Evolutionary conservation across 1,140 invertebrate species (phyloP), one percentile per base, ranked within the genome.

Genomic region (Calosoma granatense): DNA sequence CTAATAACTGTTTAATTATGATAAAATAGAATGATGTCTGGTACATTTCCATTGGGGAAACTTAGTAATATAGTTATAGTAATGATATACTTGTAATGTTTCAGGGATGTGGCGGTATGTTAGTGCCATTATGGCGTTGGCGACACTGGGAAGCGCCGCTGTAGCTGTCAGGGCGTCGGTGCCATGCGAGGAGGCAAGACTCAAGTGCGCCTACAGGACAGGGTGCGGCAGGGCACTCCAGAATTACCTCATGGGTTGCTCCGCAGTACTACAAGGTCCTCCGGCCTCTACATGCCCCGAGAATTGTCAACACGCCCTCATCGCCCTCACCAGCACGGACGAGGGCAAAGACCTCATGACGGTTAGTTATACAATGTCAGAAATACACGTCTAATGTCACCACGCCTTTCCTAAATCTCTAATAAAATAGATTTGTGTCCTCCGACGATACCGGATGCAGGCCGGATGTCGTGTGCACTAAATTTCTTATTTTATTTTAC

Each of bases 311-410:
- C 78, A 86, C 66, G 84, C 87, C 0, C 76, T 90, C 6, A 86
- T 90, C 43, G 86, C 86, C 0, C 75, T 90, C 15, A 86, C 82
- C 0, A 87, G 85, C 22, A 88, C 87, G 0, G 83, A 86, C 30
- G 84, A 88, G 69, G 88, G 88, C 15, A 82, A 85, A 63, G 77
- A 81, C 54, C 76, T 91, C 14, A 85, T 85, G 78, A 79, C 73
- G 30, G 84, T 86, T 67, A 79, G 78, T 75, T 60, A n/a, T n/a
- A n/a, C n/a, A n/a, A n/a, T n/a, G n/a, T n/a, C n/a, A n/a, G n/a
- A n/a, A n/a, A 51, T 21, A 23, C 20, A 14, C 14, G 47, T 54
- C 54, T n/a, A n/a, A n/a, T n/a, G n/a, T n/a, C 36, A 55, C 21
- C 17, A 22, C 22, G 20, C 54, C 41, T 36, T 36, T 41, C 26